Evolutionary conservation across 1,140 invertebrate species (phyloP).

Genomic region (Patella vulgata): DNA sequence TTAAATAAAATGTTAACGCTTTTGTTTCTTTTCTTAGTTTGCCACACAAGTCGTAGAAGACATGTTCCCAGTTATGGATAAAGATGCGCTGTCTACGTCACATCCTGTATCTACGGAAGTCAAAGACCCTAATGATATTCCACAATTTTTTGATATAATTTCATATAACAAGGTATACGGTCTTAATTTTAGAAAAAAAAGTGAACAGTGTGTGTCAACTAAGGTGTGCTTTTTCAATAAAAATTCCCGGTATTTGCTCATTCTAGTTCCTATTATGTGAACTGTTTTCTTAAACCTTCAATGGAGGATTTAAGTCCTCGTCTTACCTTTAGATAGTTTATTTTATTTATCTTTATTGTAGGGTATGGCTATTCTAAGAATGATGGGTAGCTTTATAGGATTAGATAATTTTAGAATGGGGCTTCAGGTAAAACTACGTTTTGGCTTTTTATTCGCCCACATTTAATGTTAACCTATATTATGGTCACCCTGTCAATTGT

Average conservation of each 20-base stretch:
- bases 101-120: conserved; percentile 64
- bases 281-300: too few relatives aligned
- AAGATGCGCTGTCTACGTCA: conserved; percentile 68
- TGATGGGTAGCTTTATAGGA: conserved; percentile 62
- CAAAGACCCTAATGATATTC: conserved; percentile 57
- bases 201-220: too few relatives aligned
- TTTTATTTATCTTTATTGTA: too few relatives aligned
- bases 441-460: too few relatives aligned
- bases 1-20: too few relatives aligned
- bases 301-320: too few relatives aligned
- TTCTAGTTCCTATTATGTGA: too few relatives aligned
- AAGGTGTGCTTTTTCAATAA: too few relatives aligned
- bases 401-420: conserved; percentile 56
- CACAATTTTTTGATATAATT: conserved; percentile 62
- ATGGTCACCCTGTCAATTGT: too few relatives aligned
- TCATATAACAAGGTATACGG: conserved; percentile 62
- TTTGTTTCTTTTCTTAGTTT: conserved; percentile 41
- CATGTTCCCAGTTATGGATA: conserved; percentile 63
- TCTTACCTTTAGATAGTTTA: too few relatives aligned
- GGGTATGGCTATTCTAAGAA: conserved; percentile 63
- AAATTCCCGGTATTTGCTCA: too few relatives aligned
- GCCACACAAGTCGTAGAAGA: conserved; percentile 57
- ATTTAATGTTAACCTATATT: too few relatives aligned
- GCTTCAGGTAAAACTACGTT: conserved; percentile 53
- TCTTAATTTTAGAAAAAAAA: background rate